These are phyloP conservation scores for Zaprionus vittiger DNA, from an alignment of 1,140 invertebrate genomes.

Conservation along the genomic window DNA sequence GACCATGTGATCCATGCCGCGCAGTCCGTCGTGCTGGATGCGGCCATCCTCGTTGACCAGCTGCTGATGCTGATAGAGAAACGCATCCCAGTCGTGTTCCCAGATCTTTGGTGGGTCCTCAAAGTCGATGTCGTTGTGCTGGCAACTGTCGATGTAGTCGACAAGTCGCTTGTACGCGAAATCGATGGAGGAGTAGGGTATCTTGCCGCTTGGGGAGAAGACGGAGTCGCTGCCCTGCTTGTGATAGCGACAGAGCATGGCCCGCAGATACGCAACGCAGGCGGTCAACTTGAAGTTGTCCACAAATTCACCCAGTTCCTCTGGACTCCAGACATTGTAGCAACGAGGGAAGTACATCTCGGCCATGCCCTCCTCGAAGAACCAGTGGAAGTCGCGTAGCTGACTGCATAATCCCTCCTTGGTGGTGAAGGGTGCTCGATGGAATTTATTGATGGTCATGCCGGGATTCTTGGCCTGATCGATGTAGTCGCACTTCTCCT, in stretches of 20 bases:
- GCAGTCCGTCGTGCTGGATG: slow-evolving; percentile 78
- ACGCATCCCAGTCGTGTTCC: slow-evolving; percentile 94
- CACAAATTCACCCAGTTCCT: slow-evolving; percentile 94
- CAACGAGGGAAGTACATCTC: slow-evolving; percentile 94
- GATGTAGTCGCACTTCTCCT: slow-evolving; percentile 88
- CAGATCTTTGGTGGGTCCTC: slow-evolving; percentile 88
- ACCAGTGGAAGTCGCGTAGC: slow-evolving; percentile 95
- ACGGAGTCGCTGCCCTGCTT: slow-evolving; percentile 86
- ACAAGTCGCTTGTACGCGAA: slow-evolving; percentile 91
- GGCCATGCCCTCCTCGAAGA: slow-evolving; percentile 91
- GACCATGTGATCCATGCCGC: slow-evolving; percentile 72
- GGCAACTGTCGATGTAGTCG: slow-evolving; percentile 90
- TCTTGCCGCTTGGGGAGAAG: slow-evolving; percentile 87
- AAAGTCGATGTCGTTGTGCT: slow-evolving; percentile 94
- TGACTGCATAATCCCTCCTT: slow-evolving; percentile 94
- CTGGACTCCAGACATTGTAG: slow-evolving; percentile 93
- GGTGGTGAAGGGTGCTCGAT: slow-evolving; percentile 93
- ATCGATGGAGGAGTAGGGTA: slow-evolving; percentile 90
- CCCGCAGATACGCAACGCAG: slow-evolving; percentile 92
- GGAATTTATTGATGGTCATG: slow-evolving; percentile 86
- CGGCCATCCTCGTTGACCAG: slow-evolving; percentile 88
- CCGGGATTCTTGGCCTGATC: slow-evolving; percentile 83
- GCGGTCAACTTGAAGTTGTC: slow-evolving; percentile 95
- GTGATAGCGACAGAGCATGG: slow-evolving; percentile 87
- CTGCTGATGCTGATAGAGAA: slow-evolving; percentile 90